Evolutionary conservation across 2,888 invertebrate genomes (phyloP).

Genomic region (Diogma glabrata): DNA sequence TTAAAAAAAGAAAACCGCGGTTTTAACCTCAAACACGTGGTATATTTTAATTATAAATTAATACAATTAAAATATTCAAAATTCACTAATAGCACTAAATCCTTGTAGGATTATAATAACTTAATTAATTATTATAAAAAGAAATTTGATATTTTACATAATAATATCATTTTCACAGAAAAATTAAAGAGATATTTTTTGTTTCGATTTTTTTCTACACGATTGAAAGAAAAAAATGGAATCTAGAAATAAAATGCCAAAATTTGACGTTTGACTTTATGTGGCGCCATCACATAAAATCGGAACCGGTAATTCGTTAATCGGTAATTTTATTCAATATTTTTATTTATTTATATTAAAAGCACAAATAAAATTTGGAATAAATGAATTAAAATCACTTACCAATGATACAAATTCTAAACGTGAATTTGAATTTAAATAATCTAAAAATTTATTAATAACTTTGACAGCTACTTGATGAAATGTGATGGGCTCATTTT

Average conservation of each 20-base stretch:
- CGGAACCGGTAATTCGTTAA: neutral
- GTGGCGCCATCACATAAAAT: neutral
- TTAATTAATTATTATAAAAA: no score
- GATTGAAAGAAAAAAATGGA: no score
- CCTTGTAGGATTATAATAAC: no score
- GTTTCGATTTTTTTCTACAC: no score
- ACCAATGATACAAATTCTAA: constrained; percentile 22
- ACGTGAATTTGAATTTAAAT: constrained; percentile 29
- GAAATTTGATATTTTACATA: no score
- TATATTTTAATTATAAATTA: neutral
- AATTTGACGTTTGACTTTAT: no score
- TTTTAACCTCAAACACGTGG: constrained; percentile 12
- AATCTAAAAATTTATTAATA: constrained; percentile 32
- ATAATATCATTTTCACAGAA: no score
- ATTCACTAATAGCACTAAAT: no score
- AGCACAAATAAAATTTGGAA: neutral
- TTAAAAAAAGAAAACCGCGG: neutral
- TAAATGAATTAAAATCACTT: neutral
- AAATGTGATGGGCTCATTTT: constrained; percentile 29
- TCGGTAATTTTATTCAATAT: neutral
- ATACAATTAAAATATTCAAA: no score
- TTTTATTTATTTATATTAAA: neutral
- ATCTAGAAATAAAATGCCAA: no score
- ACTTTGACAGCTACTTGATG: constrained; percentile 33
- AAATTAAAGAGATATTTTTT: no score